phyloP scores from a whole-genome alignment of 1,140 invertebrate genomes.

The Temnothorax curvispinosus region DNA sequence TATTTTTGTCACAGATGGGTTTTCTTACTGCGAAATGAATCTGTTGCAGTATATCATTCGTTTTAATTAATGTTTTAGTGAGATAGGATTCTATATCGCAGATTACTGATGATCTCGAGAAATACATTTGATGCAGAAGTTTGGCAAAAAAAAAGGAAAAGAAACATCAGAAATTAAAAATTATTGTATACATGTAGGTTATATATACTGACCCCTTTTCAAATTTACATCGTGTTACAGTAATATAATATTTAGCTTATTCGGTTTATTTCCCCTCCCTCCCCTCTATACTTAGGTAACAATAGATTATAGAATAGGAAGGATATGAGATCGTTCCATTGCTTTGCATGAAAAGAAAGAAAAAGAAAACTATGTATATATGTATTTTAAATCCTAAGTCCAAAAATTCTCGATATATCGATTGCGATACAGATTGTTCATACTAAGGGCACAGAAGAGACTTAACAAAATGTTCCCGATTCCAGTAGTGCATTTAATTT shows the following conservation, averaged over 20 bases:
- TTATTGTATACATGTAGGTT: conserved; percentile 44
- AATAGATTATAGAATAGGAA: conserved; percentile 71
- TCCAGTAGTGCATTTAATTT: neutral
- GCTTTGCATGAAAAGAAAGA: conserved; percentile 69
- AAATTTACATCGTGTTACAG: conserved; percentile 45
- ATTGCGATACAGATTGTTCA: conserved; percentile 56
- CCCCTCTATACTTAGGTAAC: conserved; percentile 68
- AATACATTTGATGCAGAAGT: conserved; percentile 23
- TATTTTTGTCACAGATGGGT: conserved; percentile 32
- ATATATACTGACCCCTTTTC: conserved; percentile 60
- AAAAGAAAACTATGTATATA: neutral
- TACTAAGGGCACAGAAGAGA: conserved; percentile 67
- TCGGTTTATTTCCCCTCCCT: conserved; percentile 20
- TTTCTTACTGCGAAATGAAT: conserved; percentile 47
- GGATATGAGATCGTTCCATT: conserved; percentile 78
- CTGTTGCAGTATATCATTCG: neutral
- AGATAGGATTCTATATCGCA: neutral
- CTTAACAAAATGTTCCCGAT: neutral
- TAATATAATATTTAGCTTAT: conserved; percentile 62
- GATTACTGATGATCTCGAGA: neutral
- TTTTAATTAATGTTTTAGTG: conserved; percentile 4
- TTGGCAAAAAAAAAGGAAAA: conserved; percentile 26
- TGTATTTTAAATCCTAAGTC: conserved; percentile 58
- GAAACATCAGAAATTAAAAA: conserved; percentile 1
- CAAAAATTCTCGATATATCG: conserved; percentile 31